Evolutionary conservation across 2,113 vertebrate species (phyloP).

Genomic region (Aplodontia rufa): DNA sequence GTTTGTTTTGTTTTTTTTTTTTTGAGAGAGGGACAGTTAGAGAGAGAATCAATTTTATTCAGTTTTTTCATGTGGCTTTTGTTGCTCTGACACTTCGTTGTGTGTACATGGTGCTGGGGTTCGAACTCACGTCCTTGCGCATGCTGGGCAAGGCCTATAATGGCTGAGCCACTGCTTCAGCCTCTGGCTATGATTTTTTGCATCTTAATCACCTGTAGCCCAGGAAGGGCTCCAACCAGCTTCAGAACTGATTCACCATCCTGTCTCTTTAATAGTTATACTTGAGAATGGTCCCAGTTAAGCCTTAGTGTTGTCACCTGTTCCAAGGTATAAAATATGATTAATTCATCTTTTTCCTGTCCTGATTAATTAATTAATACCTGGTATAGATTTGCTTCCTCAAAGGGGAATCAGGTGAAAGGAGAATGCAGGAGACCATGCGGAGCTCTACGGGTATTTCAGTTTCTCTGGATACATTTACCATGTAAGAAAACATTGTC

Average conservation of each 20-base stretch:
- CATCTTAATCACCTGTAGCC: not conserved
- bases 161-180: no score
- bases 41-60: no score
- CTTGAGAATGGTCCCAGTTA: not conserved
- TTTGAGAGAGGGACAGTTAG: no score
- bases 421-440: rapidly evolving
- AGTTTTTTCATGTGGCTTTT: no score
- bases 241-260: not conserved
- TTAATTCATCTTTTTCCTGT: not conserved
- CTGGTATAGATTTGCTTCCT: slow-evolving; percentile 42
- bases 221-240: not conserved
- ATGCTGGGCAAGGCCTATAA: no score
- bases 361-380: not conserved
- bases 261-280: not conserved
- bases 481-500: slow-evolving; percentile 16
- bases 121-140: no score
- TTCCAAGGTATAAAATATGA: not conserved
- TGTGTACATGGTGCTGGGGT: no score
- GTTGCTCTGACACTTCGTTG: no score
- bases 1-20: no score
- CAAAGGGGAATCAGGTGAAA: not conserved
- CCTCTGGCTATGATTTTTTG: not conserved
- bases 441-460: not conserved
- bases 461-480: slow-evolving; percentile 22
- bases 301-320: not conserved